Base-by-base conservation (phyloP, 2,113 vertebrate species). In the Chlorodrepanis virens region DNA sequence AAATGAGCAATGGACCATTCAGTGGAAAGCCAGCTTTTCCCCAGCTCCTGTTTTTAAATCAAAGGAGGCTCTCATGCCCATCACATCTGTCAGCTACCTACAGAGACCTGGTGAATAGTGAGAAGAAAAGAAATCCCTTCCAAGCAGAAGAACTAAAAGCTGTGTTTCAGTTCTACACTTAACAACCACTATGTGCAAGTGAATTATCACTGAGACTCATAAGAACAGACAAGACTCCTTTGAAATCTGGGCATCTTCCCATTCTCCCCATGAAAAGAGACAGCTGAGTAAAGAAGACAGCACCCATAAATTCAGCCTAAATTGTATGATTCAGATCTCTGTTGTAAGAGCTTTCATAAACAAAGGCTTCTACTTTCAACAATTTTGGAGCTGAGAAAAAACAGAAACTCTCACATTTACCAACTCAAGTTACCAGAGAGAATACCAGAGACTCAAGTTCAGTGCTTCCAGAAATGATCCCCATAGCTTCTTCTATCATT, bases 341-440 rank as follows among this genome's bases (percentile, higher is more conserved):
- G 92, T 95, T 96, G 54, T 83, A 96, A 91, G 92, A 95, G 74
- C 90, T 96, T 96, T 57, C 63, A 88, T 76, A 97, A 96, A 97
- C 88, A 95, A 53, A 88, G 33, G 76, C 72, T 96, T 64, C 85
- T 87, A 94, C 85, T 93, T 93, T 90, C 93, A 95, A 91, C 93
- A 92, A 92, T 92, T 93, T 79, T 87, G 80, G 82, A 95, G 69
- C 47, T 90, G 88, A 96, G 92, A 84, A 89, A 92, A 96, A 83
- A 93, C 90, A 96, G 90, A 96, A 63, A 81, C 44, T 83, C 67
- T 94, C 65, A 84, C 69, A 95, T 93, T 88, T 90, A 96, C 71
- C 68, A 86, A 77, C 59, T 93, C 25, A 50, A 83, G 71, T 84
- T 88, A 90, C 75, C 67, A 92, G 39, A 85, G 25, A 76, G 65